Evolutionary conservation across 2,888 invertebrate species (phyloP).

Genomic region (Troides helena): DNA sequence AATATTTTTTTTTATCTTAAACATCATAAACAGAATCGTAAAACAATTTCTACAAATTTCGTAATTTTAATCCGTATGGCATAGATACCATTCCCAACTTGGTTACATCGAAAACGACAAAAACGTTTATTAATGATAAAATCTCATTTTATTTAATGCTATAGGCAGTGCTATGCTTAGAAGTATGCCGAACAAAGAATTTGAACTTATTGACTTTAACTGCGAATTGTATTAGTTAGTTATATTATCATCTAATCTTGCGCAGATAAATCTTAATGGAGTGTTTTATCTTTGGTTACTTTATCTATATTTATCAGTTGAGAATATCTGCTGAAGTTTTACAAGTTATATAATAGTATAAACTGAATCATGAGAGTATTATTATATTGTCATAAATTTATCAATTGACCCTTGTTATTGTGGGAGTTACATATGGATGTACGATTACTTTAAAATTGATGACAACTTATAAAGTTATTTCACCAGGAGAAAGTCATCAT

Average conservation of each 20-base stretch:
- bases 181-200: slow-evolving; percentile 25
- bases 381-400: background rate
- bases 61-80: background rate
- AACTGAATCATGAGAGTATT: slow-evolving; percentile 3
- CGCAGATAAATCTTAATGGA: slow-evolving; percentile 30
- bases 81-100: background rate
- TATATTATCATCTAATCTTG: slow-evolving; percentile 27
- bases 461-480: too few relatives aligned
- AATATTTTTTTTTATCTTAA: background rate
- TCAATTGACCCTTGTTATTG: too few relatives aligned
- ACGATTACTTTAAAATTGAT: too few relatives aligned
- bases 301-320: slow-evolving; percentile 28
- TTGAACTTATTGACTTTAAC: slow-evolving; percentile 25
- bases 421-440: too few relatives aligned
- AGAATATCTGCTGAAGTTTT: slow-evolving; percentile 25
- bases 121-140: slow-evolving; percentile 2
- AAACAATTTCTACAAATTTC: background rate
- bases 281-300: slow-evolving; percentile 28
- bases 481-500: too few relatives aligned
- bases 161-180: slow-evolving; percentile 14
- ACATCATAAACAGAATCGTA: background rate
- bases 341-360: slow-evolving; percentile 15
- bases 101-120: background rate
- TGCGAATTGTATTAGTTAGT: slow-evolving; percentile 21
- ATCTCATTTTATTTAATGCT: slow-evolving; percentile 8